A percentile compares a stretch with the other conserved stretches of the same genome.
These are phyloP conservation scores for Zaprionus lachaisei DNA, from an alignment of 1,140 invertebrate genomes.

Conservation along the genomic window DNA sequence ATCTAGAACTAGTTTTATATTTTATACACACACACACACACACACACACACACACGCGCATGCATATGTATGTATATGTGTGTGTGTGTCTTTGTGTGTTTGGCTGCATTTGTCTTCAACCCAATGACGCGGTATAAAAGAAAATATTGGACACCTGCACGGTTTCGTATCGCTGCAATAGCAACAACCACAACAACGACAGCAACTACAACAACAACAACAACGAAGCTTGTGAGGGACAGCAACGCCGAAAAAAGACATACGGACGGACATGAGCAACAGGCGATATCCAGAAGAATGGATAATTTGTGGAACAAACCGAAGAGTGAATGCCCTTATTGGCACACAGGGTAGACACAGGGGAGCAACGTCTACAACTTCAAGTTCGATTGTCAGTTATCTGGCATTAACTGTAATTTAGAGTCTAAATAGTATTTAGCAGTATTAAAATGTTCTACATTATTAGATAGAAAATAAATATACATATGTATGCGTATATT, in stretches of 20 bases:
- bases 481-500: too few species aligned
- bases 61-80: background rate
- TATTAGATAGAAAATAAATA: too few species aligned
- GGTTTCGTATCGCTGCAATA: constrained; percentile 68
- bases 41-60: constrained; percentile 6
- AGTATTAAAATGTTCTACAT: too few species aligned
- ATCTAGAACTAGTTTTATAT: constrained; percentile 83
- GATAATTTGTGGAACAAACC: background rate
- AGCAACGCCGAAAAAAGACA: constrained; percentile 59
- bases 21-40: constrained; percentile 46
- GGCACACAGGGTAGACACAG: too few species aligned
- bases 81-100: background rate
- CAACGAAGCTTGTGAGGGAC: constrained; percentile 60
- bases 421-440: too few species aligned
- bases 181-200: constrained; percentile 33
- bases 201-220: constrained; percentile 21
- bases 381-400: too few species aligned
- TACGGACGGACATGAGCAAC: background rate
- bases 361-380: too few species aligned
- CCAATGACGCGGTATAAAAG: constrained; percentile 75
- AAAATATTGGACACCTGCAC: constrained; percentile 83
- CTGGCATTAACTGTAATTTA: too few species aligned
- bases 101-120: constrained; percentile 32
- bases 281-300: background rate
- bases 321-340: background rate